Conservation (phyloP, 1,140 invertebrate genomes). For the Solenopsis fugax region DNA sequence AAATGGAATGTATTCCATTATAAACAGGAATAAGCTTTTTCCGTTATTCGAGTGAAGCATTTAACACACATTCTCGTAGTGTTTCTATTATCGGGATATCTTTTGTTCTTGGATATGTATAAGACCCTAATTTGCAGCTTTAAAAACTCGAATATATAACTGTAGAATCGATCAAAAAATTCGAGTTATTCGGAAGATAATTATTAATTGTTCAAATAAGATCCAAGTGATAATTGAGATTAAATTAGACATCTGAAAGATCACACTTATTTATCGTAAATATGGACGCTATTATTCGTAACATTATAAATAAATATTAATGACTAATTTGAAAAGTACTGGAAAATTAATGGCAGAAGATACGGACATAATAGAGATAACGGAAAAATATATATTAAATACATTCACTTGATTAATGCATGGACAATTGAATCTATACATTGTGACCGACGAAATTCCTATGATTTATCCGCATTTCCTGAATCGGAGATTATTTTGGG, state of each 20-base stretch:
- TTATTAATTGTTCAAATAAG: not conserved
- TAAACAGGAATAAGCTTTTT: not conserved
- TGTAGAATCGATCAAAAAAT: not conserved
- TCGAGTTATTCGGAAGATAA: not conserved
- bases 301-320: not conserved
- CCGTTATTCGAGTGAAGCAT: not conserved
- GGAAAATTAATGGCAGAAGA: not conserved
- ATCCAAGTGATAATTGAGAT: not conserved
- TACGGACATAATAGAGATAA: not conserved
- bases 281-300: not conserved
- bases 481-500: not conserved
- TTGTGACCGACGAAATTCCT: not conserved
- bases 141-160: not conserved
- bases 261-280: not conserved
- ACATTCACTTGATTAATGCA: conserved; percentile 1
- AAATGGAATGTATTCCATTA: conserved; percentile 9
- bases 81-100: not conserved
- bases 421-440: not conserved
- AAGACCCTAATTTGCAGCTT: not conserved
- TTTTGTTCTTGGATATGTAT: not conserved
- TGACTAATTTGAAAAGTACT: not conserved
- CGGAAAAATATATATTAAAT: not conserved
- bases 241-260: not conserved
- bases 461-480: not conserved
- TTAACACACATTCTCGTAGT: not conserved